Conservation (phyloP, 2,888 invertebrate genomes). For the Mythimna ferrago region DNA sequence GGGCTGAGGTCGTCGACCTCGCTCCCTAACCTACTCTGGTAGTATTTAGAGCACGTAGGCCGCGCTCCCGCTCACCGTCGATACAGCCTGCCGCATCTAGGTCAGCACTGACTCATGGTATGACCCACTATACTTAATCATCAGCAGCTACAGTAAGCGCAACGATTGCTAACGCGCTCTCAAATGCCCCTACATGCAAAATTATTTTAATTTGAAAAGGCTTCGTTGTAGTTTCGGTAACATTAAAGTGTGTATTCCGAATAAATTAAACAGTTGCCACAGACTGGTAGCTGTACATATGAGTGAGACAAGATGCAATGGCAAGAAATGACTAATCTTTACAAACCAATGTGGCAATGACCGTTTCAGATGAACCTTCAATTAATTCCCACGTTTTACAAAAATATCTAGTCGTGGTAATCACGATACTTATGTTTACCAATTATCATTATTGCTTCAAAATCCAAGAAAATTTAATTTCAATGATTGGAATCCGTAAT, state of each 20-base stretch:
- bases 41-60: conserved; percentile 88
- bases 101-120: conserved; percentile 86
- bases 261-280: conserved; percentile 11
- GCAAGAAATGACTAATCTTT: conserved; percentile 17
- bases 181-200: conserved; percentile 64
- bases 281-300: conserved; percentile 8
- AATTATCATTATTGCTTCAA: not conserved
- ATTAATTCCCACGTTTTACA: conserved; percentile 22
- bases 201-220: conserved; percentile 46
- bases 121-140: conserved; percentile 83
- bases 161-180: conserved; percentile 63
- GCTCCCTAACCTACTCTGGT: conserved; percentile 88
- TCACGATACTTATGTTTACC: conserved; percentile 8
- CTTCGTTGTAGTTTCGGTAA: conserved; percentile 22
- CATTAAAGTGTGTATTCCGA: conserved; percentile 15
- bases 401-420: conserved; percentile 11
- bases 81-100: conserved; percentile 86
- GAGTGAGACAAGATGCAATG: conserved; percentile 9
- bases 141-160: conserved; percentile 70
- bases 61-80: conserved; percentile 79
- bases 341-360: conserved; percentile 31
- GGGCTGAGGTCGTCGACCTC: conserved; percentile 84
- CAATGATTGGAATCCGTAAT: conserved; percentile 4
- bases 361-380: conserved; percentile 30
- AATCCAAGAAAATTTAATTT: conserved; percentile 8